A percentile compares a stretch with the other conserved stretches of the same genome.
Conservation (phyloP, 2,888 invertebrate species). For the Meta bourneti region DNA sequence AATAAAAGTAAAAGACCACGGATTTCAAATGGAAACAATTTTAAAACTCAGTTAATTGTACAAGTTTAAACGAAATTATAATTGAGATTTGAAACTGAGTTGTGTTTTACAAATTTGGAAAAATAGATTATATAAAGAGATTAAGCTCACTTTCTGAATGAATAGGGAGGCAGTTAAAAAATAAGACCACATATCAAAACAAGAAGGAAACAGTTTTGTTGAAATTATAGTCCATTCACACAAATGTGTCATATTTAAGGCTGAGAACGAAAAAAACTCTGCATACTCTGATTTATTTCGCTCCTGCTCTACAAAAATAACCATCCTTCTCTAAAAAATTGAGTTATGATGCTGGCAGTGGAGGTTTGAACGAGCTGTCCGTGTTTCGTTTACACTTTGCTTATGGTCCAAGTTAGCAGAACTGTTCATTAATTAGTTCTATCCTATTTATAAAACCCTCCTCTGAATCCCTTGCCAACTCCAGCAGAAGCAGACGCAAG, state of each 20-base stretch:
- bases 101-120: no score
- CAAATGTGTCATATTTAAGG: neutral
- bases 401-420: constrained; percentile 68
- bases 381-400: constrained; percentile 70
- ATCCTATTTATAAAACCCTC: constrained; percentile 72
- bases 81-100: no score
- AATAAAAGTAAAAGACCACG: no score
- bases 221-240: neutral
- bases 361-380: constrained; percentile 39
- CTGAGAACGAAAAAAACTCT: neutral
- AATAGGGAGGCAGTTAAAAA: no score
- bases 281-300: constrained; percentile 54
- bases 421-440: constrained; percentile 74
- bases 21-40: no score
- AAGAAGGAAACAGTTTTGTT: neutral
- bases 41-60: no score
- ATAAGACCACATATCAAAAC: neutral
- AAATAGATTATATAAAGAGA: no score
- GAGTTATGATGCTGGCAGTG: constrained; percentile 71
- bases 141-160: no score
- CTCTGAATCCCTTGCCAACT: constrained; percentile 62
- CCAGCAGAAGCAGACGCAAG: constrained; percentile 38
- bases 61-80: no score
- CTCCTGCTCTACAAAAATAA: constrained; percentile 59
- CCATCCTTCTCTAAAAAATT: constrained; percentile 56